These are phyloP conservation scores for Nezara viridula DNA, from an alignment of 2,888 invertebrate species.

Conservation along the genomic window DNA sequence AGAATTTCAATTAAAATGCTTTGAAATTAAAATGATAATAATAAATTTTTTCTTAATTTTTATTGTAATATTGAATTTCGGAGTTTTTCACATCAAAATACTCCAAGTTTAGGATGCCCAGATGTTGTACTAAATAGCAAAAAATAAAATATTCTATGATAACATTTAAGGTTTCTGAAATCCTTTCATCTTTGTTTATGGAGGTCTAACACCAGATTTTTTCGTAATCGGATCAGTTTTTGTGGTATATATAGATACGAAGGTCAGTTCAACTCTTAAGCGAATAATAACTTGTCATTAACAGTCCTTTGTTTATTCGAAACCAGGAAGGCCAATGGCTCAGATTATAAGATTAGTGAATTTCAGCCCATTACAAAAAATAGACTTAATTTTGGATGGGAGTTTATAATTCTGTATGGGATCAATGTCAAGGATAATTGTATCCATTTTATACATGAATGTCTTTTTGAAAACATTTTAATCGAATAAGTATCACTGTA, in stretches of 20 bases:
- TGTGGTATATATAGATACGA: not conserved
- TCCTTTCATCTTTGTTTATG: slow-evolving; percentile 27
- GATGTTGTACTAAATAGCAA: not conserved
- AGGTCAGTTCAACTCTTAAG: not conserved
- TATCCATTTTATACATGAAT: not conserved
- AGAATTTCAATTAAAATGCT: too few species aligned
- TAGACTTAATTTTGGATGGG: not conserved
- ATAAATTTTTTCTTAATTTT: too few species aligned
- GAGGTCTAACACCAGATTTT: not conserved
- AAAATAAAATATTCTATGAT: not conserved
- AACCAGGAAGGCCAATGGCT: not conserved
- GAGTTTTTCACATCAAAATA: too few species aligned
- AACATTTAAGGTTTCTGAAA: not conserved
- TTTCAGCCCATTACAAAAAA: not conserved
- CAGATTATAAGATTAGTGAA: slow-evolving; percentile 11
- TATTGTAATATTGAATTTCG: too few species aligned
- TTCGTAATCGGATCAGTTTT: slow-evolving; percentile 24
- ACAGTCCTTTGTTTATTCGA: slow-evolving; percentile 4
- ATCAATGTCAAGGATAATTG: not conserved
- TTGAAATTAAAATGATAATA: too few species aligned
- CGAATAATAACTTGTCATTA: slow-evolving; percentile 32
- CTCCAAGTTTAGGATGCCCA: too few species aligned
- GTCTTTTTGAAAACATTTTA: not conserved
- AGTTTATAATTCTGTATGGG: not conserved
- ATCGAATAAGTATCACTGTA: not conserved